Base-by-base conservation (phyloP, 1,140 invertebrate species). In the Drosophila rhopaloa region DNA sequence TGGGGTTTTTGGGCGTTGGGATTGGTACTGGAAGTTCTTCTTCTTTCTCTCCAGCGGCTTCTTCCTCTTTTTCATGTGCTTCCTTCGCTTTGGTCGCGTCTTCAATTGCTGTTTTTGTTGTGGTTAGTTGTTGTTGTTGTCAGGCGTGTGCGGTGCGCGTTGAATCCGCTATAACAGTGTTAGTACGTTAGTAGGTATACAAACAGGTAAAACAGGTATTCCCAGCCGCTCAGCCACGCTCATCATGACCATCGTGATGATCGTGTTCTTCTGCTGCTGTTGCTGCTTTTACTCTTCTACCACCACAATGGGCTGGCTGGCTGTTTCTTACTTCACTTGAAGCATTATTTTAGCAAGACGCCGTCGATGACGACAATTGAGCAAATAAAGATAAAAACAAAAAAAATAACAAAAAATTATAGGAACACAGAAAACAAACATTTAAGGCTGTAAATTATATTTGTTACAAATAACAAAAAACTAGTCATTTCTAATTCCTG, bases 201-300 rank as follows among this genome's bases (percentile, higher is more conserved):
- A 89, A 92, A 92, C 91, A 91, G 91, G 91, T 91, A 91, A 91
- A 91, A 92, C 91, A 90, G 91, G 91, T 92, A 91, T 84, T 91
- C 82, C 63, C 70, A 56, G 73, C 72, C 79, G 76, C 83, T 88
- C 79, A 83, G 70, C 79, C 71, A 77, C 73, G 76, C 88, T 80
- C 73, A 82, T 75, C 53, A 84, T 71, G 47, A 35, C 19, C 72
- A 65, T 61, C 58, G 47, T 57, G 58, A 65, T 81, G 58, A 67
- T 67, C 24, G 72, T 65, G 74, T 59, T 54, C 43, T 41, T 73
- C 44, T 67, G 50, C 50, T 77, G 27, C 41, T 50, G 32, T 35
- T 59, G 71, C 38, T 41, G 35, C 50, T 76, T 14, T 68, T 76
- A 48, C 73, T 67, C 55, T 56, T 66, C 37, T 66, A 53, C 65